A percentile compares a stretch with the other conserved stretches of the same genome.
Evolutionary conservation across 37 sponge, comb jelly and placozoan genomes (phyloP).

Genomic region (Spongilla lacustris): DNA sequence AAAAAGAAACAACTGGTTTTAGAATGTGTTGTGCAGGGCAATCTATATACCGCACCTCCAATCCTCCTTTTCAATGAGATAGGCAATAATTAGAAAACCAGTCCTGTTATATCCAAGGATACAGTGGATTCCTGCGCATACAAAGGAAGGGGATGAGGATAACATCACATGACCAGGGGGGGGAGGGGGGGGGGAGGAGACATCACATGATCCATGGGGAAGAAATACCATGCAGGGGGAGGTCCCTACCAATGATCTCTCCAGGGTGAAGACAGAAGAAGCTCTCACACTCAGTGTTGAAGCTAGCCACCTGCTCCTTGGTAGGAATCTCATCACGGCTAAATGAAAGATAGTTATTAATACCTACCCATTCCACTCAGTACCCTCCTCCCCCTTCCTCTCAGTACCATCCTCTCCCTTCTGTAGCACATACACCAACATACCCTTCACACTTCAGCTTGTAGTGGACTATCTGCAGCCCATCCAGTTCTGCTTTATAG

Average conservation of each 20-base stretch:
- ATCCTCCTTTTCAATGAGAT: slow-evolving; percentile 80
- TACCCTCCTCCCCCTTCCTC: no score
- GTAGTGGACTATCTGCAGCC: slow-evolving; percentile 63
- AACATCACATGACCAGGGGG: background rate
- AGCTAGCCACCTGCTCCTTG: slow-evolving; percentile 62
- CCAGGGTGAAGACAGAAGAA: slow-evolving; percentile 68
- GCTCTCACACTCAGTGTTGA: slow-evolving; percentile 31
- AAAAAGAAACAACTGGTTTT: background rate
- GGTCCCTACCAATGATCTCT: slow-evolving; percentile 67
- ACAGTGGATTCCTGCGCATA: slow-evolving; percentile 87
- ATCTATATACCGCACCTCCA: slow-evolving; percentile 65
- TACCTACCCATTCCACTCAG: no score
- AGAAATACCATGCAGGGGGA: background rate
- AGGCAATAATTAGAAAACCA: slow-evolving; percentile 87
- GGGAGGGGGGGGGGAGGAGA: background rate
- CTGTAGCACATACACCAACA: background rate
- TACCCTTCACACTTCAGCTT: slow-evolving; percentile 97
- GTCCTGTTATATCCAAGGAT: slow-evolving; percentile 99
- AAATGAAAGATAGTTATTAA: no score
- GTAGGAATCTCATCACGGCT: slow-evolving; percentile 87
- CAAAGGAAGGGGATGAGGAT: background rate
- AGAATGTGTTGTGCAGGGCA: background rate
- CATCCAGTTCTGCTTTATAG: slow-evolving; percentile 67
- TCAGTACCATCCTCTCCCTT: no score
- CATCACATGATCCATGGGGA: background rate